phyloP scores from a whole-genome alignment of 2,797 vertebrate genomes.

The Pterois miles region DNA sequence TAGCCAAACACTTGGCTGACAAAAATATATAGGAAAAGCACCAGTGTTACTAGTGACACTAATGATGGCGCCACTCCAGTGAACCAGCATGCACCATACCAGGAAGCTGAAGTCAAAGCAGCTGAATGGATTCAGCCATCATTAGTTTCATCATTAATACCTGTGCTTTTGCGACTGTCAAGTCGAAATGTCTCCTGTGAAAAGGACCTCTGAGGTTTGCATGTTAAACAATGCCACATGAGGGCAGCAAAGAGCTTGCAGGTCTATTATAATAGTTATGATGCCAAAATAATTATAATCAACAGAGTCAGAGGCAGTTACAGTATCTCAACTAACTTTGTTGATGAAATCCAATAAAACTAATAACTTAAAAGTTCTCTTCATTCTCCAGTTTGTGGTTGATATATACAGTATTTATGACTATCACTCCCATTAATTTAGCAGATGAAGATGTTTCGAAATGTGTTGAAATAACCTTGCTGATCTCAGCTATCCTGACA shows the following conservation, averaged over 20 bases:
- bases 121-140: background rate
- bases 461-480: background rate
- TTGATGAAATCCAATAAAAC: background rate
- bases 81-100: background rate
- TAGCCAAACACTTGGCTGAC: background rate
- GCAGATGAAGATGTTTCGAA: background rate
- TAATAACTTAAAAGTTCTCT: background rate
- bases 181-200: background rate
- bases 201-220: background rate
- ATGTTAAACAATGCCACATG: background rate
- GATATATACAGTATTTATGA: background rate
- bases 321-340: background rate
- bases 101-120: background rate
- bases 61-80: background rate
- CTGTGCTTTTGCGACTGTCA: background rate
- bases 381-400: background rate
- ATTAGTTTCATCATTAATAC: background rate
- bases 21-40: background rate
- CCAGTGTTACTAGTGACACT: no score
- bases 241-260: conserved; percentile 26
- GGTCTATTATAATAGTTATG: no score
- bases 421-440: background rate
- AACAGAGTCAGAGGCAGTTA: background rate
- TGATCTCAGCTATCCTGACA: background rate
- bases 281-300: background rate